These are phyloP conservation scores for Eptesicus fuscus DNA, from an alignment of 2,113 vertebrate genomes.

Conservation along the genomic window DNA sequence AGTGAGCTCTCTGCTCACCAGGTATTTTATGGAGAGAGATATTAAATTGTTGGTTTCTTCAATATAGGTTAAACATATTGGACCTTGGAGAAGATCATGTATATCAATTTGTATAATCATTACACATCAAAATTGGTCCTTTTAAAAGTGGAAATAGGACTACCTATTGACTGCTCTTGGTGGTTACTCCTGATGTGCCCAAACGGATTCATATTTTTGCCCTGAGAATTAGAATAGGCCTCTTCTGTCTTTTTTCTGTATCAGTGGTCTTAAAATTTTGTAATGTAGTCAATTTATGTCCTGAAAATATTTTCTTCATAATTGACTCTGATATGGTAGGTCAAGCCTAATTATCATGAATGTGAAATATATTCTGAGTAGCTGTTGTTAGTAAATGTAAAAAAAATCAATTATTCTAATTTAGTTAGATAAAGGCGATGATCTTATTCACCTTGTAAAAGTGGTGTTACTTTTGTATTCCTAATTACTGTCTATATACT, in stretches of 20 bases:
- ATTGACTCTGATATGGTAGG: not conserved
- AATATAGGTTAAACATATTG: not conserved
- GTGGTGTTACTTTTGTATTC: not conserved
- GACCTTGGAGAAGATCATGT: not conserved
- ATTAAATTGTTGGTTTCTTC: not conserved
- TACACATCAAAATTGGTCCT: not conserved
- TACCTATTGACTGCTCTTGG: not conserved
- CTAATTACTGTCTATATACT: not conserved
- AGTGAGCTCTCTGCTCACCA: not conserved
- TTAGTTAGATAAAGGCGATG: not conserved
- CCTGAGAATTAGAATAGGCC: not conserved
- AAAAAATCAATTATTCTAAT: constrained; percentile 6
- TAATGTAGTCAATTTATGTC: not conserved
- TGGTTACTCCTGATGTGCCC: not conserved
- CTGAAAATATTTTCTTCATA: constrained; percentile 19
- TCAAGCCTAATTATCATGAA: not conserved
- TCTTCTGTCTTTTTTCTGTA: not conserved
- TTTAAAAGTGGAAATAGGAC: not conserved
- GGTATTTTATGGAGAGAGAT: not conserved
- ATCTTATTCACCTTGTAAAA: constrained; percentile 1
- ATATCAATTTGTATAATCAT: not conserved
- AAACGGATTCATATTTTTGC: not conserved
- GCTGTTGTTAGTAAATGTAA: constrained; percentile 36
- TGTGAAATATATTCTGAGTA: constrained; percentile 38
- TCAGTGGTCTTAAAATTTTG: not conserved